Percentiles rank a stretch among this genome's conserved stretches.
phyloP scores from a whole-genome alignment of 2,888 invertebrate genomes.

The Steinernema carpocapsae region DNA sequence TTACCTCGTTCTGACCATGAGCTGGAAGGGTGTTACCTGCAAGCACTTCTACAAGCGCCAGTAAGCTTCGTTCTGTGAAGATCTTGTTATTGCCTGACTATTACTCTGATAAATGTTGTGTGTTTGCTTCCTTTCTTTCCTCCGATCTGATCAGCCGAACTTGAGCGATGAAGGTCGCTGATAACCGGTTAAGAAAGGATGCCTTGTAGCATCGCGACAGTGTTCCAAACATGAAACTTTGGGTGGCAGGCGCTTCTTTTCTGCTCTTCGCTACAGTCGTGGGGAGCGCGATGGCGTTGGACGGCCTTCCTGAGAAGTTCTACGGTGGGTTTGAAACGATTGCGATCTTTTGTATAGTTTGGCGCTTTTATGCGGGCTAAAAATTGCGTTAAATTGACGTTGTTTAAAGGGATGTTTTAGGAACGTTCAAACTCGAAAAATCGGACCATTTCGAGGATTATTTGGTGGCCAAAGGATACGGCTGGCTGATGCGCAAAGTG shows the following conservation, averaged over 20 bases:
- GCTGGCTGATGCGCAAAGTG: constrained; percentile 59
- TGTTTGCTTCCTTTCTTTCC: too few species aligned
- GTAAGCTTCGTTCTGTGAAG: neutral
- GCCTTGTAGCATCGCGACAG: neutral
- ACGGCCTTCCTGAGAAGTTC: constrained; percentile 55
- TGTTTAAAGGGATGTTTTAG: too few species aligned
- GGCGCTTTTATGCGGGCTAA: too few species aligned
- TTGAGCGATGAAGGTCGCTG: neutral
- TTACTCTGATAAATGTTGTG: too few species aligned
- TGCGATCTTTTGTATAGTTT: neutral
- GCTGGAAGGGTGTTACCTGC: constrained; percentile 8
- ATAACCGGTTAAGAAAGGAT: neutral
- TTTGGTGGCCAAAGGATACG: constrained; percentile 22
- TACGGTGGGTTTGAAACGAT: constrained; percentile 46
- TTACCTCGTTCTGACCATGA: constrained; percentile 54
- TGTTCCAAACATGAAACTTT: constrained; percentile 3
- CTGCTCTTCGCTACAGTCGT: neutral
- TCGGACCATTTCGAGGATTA: constrained; percentile 22
- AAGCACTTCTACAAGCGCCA: constrained; percentile 29
- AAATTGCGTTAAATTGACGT: too few species aligned
- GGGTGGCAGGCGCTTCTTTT: neutral
- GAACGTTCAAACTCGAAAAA: constrained; percentile 30
- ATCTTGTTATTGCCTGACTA: neutral
- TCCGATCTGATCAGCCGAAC: neutral
- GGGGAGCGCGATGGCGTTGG: constrained; percentile 25